Base-by-base conservation (phyloP, 1,140 invertebrate species). In the Nasonia longicornis region DNA sequence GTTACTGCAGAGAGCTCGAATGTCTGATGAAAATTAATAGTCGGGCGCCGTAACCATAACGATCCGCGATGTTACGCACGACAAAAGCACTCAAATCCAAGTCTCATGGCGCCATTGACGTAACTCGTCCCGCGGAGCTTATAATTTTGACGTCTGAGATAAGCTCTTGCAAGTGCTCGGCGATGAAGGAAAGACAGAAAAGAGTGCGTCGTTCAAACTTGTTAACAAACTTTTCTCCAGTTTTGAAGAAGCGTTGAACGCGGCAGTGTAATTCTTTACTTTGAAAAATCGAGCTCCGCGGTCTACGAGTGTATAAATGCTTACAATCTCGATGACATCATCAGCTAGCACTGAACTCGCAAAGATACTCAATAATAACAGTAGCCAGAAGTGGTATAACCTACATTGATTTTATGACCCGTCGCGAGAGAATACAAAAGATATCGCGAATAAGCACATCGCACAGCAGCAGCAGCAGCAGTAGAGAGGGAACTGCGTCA, bases 131-230 rank as follows among this genome's bases (percentile, higher is more conserved):
- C 29, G 64, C 45, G 45, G 83, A 83, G 85, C 84, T 85, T 86
- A 84, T 86, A 86, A 86, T 86, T 86, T 86, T 85, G 79, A 85
- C 82, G 83, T 82, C 82, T 74, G 48, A 84, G 86, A 87, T 87
- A 87, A 86, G 84, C 85, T 64, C 66, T 45, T 48, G 81, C 73
- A 80, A 74, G 58, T 42, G 75, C 31, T 73, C 31, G 42, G 22
- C 20, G 66, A 29, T 31, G 26, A n/a, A 66, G 66, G 76, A 74
- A 42, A 42, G 35, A 12, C 63, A 35, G 16, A 67, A 67, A 67
- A 31, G 26, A 67, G 29, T 14, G n/a, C 2, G 29, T 1, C 26
- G 6, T 29, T 67, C 64, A 67, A 67, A 67, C 29, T 67, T 67
- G 8, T 67, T 66, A n/a, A 26, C 26, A 14, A 10, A n/a, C 63